These are phyloP conservation scores for Chelonoidis abingdonii DNA, from an alignment of 2,113 vertebrate species.

Conservation along the genomic window DNA sequence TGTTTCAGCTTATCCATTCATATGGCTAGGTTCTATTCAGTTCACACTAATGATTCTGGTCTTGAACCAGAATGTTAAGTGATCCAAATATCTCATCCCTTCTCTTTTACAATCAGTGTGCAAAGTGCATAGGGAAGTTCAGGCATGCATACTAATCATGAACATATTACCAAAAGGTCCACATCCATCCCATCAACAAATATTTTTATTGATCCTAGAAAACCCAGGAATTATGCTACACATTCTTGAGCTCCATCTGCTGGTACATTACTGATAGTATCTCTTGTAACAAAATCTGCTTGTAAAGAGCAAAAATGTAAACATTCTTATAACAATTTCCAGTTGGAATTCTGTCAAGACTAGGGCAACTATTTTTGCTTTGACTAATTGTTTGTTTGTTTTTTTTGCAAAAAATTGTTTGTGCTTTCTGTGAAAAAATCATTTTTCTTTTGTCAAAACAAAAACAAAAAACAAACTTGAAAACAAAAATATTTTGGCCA, in stretches of 20 bases:
- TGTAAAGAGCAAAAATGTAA: background rate
- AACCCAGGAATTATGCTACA: background rate
- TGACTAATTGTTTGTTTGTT: background rate
- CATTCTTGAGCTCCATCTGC: background rate
- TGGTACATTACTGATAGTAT: background rate
- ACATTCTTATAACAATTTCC: fast-evolving
- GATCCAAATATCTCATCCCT: background rate
- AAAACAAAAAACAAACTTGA: background rate
- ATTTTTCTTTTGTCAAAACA: background rate
- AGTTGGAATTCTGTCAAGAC: background rate
- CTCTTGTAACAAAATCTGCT: background rate
- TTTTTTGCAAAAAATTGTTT: background rate
- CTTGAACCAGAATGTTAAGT: background rate
- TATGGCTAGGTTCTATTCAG: background rate
- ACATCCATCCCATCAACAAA: background rate
- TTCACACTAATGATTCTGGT: background rate
- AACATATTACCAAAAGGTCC: background rate
- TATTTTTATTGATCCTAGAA: background rate
- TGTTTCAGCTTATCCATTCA: background rate
- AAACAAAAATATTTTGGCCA: background rate
- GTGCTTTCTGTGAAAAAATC: background rate
- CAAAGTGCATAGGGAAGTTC: background rate
- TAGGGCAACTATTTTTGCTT: background rate
- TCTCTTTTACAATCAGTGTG: background rate
- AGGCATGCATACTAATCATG: background rate